These are phyloP conservation scores for Drosophila ohnishii DNA, from an alignment of 1,140 invertebrate genomes.

Conservation along the genomic window DNA sequence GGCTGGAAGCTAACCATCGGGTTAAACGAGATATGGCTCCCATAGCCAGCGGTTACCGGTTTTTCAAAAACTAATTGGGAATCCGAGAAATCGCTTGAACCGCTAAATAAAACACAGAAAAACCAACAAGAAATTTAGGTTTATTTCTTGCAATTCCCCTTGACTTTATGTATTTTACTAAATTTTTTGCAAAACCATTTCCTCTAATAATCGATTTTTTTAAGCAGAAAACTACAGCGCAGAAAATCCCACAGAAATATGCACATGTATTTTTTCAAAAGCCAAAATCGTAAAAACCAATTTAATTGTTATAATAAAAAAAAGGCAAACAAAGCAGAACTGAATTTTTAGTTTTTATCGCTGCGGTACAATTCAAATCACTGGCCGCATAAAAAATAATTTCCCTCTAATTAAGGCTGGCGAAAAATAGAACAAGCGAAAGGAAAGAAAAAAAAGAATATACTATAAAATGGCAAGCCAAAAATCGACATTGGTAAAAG, in stretches of 20 bases:
- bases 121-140: slow-evolving; percentile 3
- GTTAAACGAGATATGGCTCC: slow-evolving; percentile 33
- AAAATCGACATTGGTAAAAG: slow-evolving; percentile 7
- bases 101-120: background rate
- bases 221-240: slow-evolving; percentile 2
- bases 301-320: slow-evolving; percentile 47
- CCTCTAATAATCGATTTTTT: background rate
- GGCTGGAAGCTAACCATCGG: slow-evolving; percentile 20
- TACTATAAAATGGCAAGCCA: slow-evolving; percentile 8
- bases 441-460: background rate
- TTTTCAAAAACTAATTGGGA: slow-evolving; percentile 10
- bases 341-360: slow-evolving; percentile 33
- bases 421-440: slow-evolving; percentile 19
- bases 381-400: slow-evolving; percentile 31
- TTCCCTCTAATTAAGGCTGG: slow-evolving; percentile 27
- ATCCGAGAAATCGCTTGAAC: background rate
- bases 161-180: background rate
- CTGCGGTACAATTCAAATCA: slow-evolving; percentile 1
- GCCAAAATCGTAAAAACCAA: slow-evolving; percentile 32
- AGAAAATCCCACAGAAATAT: background rate
- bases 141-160: slow-evolving; percentile 5
- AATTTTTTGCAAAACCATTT: background rate
- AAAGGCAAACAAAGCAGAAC: slow-evolving; percentile 5
- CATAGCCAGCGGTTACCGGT: slow-evolving; percentile 20
- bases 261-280: slow-evolving; percentile 1